phyloP scores from a whole-genome alignment of 2,888 invertebrate genomes.

The Lithophane leautieri region DNA sequence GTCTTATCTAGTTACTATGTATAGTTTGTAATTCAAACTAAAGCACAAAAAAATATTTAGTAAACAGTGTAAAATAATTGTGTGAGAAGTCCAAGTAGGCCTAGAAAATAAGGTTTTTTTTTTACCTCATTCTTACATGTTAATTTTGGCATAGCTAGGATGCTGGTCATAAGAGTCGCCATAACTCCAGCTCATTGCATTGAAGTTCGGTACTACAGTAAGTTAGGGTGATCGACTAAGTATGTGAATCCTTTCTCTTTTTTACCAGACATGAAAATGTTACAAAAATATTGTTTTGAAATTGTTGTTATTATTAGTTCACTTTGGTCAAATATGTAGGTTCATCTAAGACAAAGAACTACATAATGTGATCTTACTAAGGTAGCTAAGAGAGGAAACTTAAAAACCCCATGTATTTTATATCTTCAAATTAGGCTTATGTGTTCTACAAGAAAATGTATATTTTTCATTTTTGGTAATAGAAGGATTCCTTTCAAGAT shows the following conservation, averaged over 20 bases:
- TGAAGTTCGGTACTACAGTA: constrained; percentile 1
- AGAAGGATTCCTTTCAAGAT: constrained; percentile 13
- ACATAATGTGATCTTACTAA: neutral
- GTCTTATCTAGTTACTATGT: neutral
- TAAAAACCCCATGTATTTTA: neutral
- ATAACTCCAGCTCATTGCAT: neutral
- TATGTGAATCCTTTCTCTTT: neutral
- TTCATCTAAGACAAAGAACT: neutral
- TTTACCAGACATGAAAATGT: neutral
- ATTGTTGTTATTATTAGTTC: neutral
- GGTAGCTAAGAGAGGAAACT: neutral
- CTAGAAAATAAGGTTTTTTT: constrained; percentile 3
- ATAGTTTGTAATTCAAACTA: constrained; percentile 13
- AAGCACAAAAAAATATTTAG: constrained; percentile 8
- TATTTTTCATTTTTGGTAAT: neutral
- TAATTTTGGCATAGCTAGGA: neutral
- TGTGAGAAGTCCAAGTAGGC: constrained; percentile 4
- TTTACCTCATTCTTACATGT: neutral
- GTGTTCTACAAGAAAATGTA: neutral
- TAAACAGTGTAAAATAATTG: neutral
- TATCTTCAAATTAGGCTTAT: neutral
- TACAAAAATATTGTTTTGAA: neutral
- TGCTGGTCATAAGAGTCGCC: neutral
- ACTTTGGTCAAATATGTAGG: neutral
- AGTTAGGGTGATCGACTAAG: neutral